These are phyloP conservation scores for Grammomys surdaster DNA, from an alignment of 2,113 vertebrate genomes.

Conservation along the genomic window DNA sequence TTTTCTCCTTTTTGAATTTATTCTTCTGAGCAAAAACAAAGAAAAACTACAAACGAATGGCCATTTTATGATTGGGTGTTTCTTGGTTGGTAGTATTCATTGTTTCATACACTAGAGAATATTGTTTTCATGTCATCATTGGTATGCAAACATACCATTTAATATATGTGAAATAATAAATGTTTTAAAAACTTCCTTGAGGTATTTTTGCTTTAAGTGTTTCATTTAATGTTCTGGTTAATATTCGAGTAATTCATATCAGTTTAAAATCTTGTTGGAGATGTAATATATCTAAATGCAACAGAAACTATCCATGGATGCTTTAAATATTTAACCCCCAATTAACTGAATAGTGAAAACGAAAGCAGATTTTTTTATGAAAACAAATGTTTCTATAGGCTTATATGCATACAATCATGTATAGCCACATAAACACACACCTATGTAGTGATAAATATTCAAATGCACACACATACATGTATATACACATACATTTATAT, in stretches of 20 bases:
- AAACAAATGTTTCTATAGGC: background rate
- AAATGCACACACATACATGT: background rate
- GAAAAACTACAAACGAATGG: background rate
- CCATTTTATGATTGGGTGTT: background rate
- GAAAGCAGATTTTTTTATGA: background rate
- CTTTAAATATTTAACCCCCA: constrained; percentile 12
- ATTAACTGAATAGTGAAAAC: background rate
- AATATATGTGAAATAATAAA: background rate
- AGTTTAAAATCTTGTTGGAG: background rate
- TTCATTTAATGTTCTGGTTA: background rate
- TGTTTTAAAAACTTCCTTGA: background rate
- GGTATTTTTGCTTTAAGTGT: background rate
- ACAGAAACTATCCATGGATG: background rate
- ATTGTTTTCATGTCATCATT: background rate
- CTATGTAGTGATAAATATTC: no score
- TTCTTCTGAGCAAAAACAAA: background rate
- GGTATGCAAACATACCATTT: background rate
- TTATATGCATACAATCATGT: background rate
- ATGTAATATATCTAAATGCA: background rate
- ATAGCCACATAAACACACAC: no score
- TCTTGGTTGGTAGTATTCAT: background rate
- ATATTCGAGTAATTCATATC: background rate
- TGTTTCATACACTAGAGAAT: background rate
- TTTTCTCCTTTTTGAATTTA: background rate
- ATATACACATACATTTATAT: background rate